These are phyloP conservation scores for Premnoplex brunnescens DNA, from an alignment of 2,797 vertebrate genomes.

Conservation along the genomic window DNA sequence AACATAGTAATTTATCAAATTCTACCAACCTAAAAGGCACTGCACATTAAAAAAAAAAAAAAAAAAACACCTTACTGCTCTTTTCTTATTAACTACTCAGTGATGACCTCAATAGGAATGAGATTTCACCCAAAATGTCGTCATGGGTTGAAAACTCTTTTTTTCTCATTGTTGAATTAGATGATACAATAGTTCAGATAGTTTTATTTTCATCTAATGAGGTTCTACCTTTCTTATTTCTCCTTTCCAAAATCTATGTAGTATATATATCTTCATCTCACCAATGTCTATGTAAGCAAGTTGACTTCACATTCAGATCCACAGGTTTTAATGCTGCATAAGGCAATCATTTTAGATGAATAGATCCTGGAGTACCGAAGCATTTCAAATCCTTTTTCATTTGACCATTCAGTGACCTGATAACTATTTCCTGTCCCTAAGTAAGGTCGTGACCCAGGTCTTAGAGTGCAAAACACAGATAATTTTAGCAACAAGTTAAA, in stretches of 20 bases:
- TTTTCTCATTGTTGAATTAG: not conserved
- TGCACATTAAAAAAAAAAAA: not conserved
- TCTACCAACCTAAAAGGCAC: not conserved
- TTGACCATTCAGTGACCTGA: constrained; percentile 90
- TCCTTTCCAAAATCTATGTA: not conserved
- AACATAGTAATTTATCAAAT: not conserved
- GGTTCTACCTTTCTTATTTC: not conserved
- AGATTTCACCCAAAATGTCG: not conserved
- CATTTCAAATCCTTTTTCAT: constrained; percentile 84
- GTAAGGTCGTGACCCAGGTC: constrained; percentile 89
- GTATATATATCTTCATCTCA: not conserved
- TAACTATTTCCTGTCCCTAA: constrained; percentile 86
- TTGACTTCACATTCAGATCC: not conserved
- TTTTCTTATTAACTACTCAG: not conserved
- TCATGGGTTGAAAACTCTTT: not conserved
- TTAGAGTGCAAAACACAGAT: constrained; percentile 86
- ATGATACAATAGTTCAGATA: not conserved
- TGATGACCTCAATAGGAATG: not conserved
- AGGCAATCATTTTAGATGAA: constrained; percentile 74
- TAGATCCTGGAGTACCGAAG: constrained; percentile 73
- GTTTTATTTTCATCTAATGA: not conserved
- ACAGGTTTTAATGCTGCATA: constrained; percentile 59
- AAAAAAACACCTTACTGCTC: not conserved
- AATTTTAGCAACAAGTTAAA: constrained; percentile 88
- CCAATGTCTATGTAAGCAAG: not conserved